Conservation (phyloP, 1,140 invertebrate species). For the Helicoverpa zea region DNA sequence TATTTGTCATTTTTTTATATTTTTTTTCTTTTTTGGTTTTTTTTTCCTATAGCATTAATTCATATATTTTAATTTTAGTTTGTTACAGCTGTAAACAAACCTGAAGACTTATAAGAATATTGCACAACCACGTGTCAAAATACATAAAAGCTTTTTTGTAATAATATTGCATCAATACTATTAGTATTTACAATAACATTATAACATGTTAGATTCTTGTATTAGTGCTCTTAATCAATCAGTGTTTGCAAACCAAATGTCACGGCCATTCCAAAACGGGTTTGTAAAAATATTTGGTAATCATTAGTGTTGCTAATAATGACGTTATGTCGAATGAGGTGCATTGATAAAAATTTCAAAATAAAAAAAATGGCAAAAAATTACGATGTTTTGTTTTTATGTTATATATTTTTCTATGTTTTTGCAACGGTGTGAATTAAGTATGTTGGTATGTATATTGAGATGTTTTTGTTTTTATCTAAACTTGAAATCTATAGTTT, state of each 20-base stretch:
- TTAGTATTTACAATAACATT: constrained; percentile 25
- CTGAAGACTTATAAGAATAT: background rate
- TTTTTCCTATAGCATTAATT: background rate
- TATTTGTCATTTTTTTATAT: too few species aligned
- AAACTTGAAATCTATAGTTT: too few species aligned
- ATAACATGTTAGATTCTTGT: background rate
- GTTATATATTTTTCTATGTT: background rate
- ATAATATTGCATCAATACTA: constrained; percentile 15
- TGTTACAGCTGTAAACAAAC: background rate
- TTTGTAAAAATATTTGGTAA: constrained; percentile 20
- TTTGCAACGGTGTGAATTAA: too few species aligned
- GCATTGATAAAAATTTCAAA: background rate
- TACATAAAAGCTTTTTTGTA: background rate
- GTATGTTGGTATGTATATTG: too few species aligned
- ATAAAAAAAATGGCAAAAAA: too few species aligned
- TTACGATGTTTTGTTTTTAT: background rate
- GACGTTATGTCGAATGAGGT: constrained; percentile 5
- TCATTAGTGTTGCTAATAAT: constrained; percentile 28
- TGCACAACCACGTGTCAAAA: constrained; percentile 12
- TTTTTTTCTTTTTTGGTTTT: too few species aligned
- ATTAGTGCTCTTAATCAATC: constrained; percentile 46
- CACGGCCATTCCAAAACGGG: constrained; percentile 22
- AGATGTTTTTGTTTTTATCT: too few species aligned
- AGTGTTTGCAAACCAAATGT: constrained; percentile 43
- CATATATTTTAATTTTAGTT: background rate